Evolutionary conservation across 23 tunicate genomes (phyloP).

Genomic region (Halocynthia roretzi): DNA sequence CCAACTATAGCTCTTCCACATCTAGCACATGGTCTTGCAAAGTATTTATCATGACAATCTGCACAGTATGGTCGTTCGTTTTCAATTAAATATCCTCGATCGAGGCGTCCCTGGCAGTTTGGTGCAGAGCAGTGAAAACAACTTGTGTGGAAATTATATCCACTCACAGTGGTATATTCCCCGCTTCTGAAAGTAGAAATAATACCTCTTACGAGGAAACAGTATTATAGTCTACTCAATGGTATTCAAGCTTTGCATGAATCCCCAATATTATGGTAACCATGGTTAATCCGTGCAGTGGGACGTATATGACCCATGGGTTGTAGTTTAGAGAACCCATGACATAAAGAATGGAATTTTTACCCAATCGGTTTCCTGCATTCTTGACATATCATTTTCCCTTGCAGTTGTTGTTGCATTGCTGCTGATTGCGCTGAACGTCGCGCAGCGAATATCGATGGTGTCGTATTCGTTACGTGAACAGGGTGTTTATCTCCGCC

Average conservation of each 20-base stretch:
- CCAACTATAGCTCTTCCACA: constrained; percentile 70
- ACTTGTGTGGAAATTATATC: constrained; percentile 49
- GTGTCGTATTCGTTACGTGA: constrained; percentile 18
- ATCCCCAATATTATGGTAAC: too few relatives aligned
- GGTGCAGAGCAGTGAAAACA: constrained; percentile 86
- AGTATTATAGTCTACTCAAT: too few relatives aligned
- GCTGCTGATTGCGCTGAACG: not conserved
- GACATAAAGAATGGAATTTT: not conserved
- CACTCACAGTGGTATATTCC: constrained; percentile 75
- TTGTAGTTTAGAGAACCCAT: too few relatives aligned
- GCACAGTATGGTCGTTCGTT: constrained; percentile 72
- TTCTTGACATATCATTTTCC: constrained; percentile 7
- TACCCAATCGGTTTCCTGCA: constrained; percentile 21
- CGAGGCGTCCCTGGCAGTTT: constrained; percentile 68
- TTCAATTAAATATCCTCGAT: constrained; percentile 60
- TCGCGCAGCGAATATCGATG: constrained; percentile 22
- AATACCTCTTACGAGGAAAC: too few relatives aligned
- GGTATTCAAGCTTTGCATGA: too few relatives aligned
- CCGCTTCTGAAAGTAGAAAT: constrained; percentile 27
- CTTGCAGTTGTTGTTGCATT: constrained; percentile 11
- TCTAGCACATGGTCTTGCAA: constrained; percentile 54
- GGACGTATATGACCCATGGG: too few relatives aligned
- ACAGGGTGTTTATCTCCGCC: constrained; percentile 21
- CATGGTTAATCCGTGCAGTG: too few relatives aligned
- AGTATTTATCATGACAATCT: constrained; percentile 72